Conservation (phyloP, 1,140 invertebrate genomes). For the Drosophila carrolli region DNA sequence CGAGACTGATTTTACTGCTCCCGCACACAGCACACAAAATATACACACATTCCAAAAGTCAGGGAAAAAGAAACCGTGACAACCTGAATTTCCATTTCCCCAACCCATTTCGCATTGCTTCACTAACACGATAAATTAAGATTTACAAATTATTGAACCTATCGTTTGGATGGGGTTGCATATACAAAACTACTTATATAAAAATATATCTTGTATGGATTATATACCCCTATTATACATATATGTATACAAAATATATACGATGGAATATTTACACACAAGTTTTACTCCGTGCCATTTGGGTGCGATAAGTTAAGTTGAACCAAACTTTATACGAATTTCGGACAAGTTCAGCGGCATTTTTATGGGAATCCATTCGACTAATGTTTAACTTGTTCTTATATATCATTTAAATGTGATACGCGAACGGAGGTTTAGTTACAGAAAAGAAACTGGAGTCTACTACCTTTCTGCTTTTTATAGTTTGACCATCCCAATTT, state of each 20-base stretch:
- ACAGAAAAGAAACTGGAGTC: neutral
- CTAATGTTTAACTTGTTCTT: slow-evolving; percentile 6
- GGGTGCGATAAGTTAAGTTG: slow-evolving; percentile 14
- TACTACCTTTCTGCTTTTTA: neutral
- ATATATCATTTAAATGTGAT: slow-evolving; percentile 30
- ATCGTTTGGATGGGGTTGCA: neutral
- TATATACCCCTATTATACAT: slow-evolving; percentile 31
- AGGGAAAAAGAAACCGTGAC: neutral
- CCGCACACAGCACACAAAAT: neutral
- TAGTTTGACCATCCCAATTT: slow-evolving; percentile 2
- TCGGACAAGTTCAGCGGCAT: slow-evolving; percentile 14
- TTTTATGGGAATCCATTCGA: slow-evolving; percentile 8
- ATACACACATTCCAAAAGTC: neutral
- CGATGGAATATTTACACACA: slow-evolving; percentile 8
- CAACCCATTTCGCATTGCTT: neutral
- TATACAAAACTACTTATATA: slow-evolving; percentile 3
- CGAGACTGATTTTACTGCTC: slow-evolving; percentile 28
- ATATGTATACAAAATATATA: slow-evolving; percentile 12
- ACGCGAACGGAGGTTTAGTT: slow-evolving; percentile 37
- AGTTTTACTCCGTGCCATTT: neutral
- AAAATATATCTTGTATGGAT: slow-evolving; percentile 30
- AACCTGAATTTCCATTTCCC: neutral
- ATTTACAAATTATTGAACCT: slow-evolving; percentile 1
- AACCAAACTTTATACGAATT: slow-evolving; percentile 36
- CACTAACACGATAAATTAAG: neutral